Percentiles rank a stretch among this genome's conserved stretches.
Conservation (phyloP, 2,888 invertebrate species). For the Acrobasis consociella region DNA sequence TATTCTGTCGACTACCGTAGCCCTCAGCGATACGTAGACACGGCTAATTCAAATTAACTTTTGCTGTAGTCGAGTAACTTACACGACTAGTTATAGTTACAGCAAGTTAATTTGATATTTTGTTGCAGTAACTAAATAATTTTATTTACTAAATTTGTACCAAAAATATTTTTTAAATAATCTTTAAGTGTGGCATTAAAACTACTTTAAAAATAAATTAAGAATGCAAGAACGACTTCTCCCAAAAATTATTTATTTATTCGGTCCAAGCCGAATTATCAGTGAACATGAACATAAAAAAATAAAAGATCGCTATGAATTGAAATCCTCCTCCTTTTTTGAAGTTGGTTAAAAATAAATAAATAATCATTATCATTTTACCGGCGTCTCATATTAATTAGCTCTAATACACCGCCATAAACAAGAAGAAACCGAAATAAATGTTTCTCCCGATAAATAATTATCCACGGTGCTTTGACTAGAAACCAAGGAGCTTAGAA, state of each 20-base stretch:
- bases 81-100: background rate
- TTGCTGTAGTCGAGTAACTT: background rate
- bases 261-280: too few species aligned
- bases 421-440: conserved; percentile 17
- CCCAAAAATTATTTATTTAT: too few species aligned
- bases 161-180: too few species aligned
- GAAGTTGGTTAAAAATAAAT: too few species aligned
- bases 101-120: background rate
- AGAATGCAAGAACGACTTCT: too few species aligned
- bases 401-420: conserved; percentile 16
- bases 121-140: background rate
- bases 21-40: background rate
- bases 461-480: conserved; percentile 7
- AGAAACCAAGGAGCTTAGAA: conserved; percentile 6
- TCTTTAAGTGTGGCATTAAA: too few species aligned
- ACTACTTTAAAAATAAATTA: too few species aligned
- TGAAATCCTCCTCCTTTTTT: too few species aligned
- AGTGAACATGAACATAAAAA: too few species aligned
- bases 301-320: too few species aligned
- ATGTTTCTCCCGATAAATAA: conserved; percentile 20
- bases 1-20: conserved; percentile 6
- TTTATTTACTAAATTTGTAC: too few species aligned
- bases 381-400: conserved; percentile 12
- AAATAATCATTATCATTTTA: background rate
- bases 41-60: background rate